Evolutionary conservation across 2,113 vertebrate species (phyloP), one percentile per base, ranked within the genome.

Genomic region (Prionailurus bengalensis): DNA sequence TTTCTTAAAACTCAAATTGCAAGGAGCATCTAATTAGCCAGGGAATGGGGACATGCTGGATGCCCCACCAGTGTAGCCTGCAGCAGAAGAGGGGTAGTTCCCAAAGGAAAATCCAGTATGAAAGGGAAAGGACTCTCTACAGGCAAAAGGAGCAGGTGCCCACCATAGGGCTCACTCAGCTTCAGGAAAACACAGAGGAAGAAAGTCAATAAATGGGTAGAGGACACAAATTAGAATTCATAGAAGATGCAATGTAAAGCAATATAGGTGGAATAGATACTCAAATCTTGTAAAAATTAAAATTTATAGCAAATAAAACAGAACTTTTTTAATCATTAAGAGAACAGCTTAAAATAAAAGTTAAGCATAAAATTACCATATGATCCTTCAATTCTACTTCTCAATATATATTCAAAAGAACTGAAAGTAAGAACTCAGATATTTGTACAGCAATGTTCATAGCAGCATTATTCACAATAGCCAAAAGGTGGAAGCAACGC

Each of bases 1-100:
- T 79, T 83, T 88, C 31, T 86, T 83, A 94, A 73, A 80, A 91
- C 51, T 91, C 53, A 31, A 58, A 39, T 79, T 89, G 48, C 63
- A 91, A 42, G 51, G 27, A 58, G 1, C 27, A 14, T 86, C 16
- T 79, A 58, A 78, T n/a, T 78, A 42, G 39, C 11, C 45, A 73
- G 23, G 27, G 33, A 48, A 3, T 14, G 27, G 51, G 42, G 14
- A 39, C 25, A 7, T 80, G 36, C 3, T 39, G 29, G 25, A 36
- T 71, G 61, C 10, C 76, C 7, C 16, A 53, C 36, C 33, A 53
- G 23, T 27, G 17, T 16, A 82, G 29, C 8, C 36, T 51, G 13
- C 12, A 23, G 39, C 7, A 15, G 63, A 48, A 66, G 15, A 66
- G 9, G 0, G 9, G 12, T 42, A 58, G 25, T 33, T 81, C 21